Percentiles rank a stretch among this genome's conserved stretches.
These are phyloP conservation scores for Drosophila eohydei DNA, from an alignment of 2,888 invertebrate species.

Conservation along the genomic window DNA sequence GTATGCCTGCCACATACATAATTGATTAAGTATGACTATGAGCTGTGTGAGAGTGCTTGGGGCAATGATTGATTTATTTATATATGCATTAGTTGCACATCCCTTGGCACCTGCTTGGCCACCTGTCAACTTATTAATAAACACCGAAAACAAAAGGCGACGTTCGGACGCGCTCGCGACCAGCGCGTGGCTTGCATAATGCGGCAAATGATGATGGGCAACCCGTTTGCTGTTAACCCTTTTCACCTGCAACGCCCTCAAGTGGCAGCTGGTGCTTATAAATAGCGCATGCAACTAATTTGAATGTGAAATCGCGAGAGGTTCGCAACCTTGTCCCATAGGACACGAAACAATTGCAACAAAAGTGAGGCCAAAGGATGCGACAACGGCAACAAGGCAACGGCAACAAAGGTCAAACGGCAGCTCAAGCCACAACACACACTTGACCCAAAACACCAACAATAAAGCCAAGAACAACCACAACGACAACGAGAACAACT, in stretches of 20 bases:
- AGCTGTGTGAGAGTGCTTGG: background rate
- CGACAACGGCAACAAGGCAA: slow-evolving; percentile 7
- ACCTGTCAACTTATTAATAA: slow-evolving; percentile 34
- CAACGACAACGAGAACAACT: background rate
- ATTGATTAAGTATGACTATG: slow-evolving; percentile 14
- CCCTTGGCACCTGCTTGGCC: slow-evolving; percentile 5
- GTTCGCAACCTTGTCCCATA: slow-evolving; percentile 39
- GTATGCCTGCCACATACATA: background rate
- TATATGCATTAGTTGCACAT: slow-evolving; percentile 23
- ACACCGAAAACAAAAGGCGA: slow-evolving; percentile 30
- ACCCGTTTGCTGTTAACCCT: background rate
- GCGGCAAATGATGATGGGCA: slow-evolving; percentile 10
- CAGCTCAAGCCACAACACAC: slow-evolving; percentile 19
- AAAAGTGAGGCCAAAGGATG: slow-evolving; percentile 28
- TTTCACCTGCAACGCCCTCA: background rate
- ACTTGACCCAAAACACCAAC: slow-evolving; percentile 55
- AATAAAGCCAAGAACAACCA: background rate
- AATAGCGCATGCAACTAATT: slow-evolving; percentile 59
- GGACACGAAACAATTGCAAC: slow-evolving; percentile 28
- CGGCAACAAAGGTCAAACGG: slow-evolving; percentile 27
- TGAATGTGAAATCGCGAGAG: slow-evolving; percentile 40
- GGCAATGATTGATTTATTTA: slow-evolving; percentile 26
- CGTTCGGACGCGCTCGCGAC: slow-evolving; percentile 13
- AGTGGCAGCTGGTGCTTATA: slow-evolving; percentile 30
- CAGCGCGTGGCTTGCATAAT: slow-evolving; percentile 52